A percentile compares a stretch with the other conserved stretches of the same genome.
These are phyloP conservation scores for Gadopsis marmoratus DNA, from an alignment of 2,797 vertebrate genomes.

Conservation along the genomic window DNA sequence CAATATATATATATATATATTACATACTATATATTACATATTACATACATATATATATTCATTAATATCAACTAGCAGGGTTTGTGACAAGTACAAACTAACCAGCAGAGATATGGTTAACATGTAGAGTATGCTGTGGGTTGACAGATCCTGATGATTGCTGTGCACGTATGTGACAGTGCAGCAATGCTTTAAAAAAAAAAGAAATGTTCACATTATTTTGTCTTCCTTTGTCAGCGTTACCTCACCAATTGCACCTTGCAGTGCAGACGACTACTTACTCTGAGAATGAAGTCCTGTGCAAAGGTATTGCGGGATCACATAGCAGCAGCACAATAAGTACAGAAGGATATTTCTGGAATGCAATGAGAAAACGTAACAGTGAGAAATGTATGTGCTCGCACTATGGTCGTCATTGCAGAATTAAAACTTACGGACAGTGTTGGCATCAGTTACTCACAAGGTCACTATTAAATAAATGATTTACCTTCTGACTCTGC, in stretches of 20 bases:
- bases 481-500: slow-evolving; percentile 70
- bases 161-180: slow-evolving; percentile 1
- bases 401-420: neutral
- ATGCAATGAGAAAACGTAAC: slow-evolving; percentile 36
- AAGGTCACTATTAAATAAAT: neutral
- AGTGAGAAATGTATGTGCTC: slow-evolving; percentile 5
- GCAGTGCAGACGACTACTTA: slow-evolving; percentile 60
- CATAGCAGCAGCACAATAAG: slow-evolving; percentile 64
- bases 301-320: slow-evolving; percentile 72
- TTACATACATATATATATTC: too few species aligned
- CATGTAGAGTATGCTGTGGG: too few species aligned
- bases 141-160: neutral
- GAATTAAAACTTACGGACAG: neutral
- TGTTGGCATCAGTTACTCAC: slow-evolving; percentile 3
- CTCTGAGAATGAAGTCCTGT: slow-evolving; percentile 77
- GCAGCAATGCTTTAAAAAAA: neutral
- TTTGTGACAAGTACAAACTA: neutral
- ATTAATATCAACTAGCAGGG: slow-evolving; percentile 9
- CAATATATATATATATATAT: neutral
- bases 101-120: too few species aligned
- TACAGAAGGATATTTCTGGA: slow-evolving; percentile 72
- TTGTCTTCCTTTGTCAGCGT: neutral
- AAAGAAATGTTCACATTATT: neutral
- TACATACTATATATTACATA: too few species aligned
- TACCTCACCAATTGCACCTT: slow-evolving; percentile 14